Evolutionary conservation across 2,113 vertebrate species (phyloP).

Genomic region (Hippocampus abdominalis): DNA sequence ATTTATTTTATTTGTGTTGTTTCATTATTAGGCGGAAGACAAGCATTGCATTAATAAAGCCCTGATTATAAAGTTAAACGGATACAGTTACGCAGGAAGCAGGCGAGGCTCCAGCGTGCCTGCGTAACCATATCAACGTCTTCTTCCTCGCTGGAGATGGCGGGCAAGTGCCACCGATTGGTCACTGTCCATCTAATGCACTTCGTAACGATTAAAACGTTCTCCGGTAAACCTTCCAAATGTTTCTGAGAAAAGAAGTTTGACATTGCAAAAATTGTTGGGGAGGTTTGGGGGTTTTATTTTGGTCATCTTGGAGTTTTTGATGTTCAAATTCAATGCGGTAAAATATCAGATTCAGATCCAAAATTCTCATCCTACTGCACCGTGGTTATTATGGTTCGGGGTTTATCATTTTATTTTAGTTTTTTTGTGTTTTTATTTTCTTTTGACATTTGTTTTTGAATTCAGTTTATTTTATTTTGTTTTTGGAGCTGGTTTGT

Average conservation of each 20-base stretch:
- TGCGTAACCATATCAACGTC: conserved; percentile 35
- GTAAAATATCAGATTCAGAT: neutral
- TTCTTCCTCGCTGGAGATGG: conserved; percentile 49
- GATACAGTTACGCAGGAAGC: conserved; percentile 69
- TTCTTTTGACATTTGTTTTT: too few relatives aligned
- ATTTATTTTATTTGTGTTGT: conserved; percentile 81
- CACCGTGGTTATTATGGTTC: too few relatives aligned
- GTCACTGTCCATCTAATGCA: conserved; percentile 59
- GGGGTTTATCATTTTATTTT: too few relatives aligned
- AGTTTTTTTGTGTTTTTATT: too few relatives aligned
- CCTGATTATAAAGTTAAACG: conserved; percentile 74
- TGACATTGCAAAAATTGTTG: too few relatives aligned
- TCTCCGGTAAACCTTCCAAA: conserved; percentile 43
- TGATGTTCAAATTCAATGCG: too few relatives aligned
- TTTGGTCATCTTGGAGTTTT: too few relatives aligned
- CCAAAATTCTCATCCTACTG: too few relatives aligned
- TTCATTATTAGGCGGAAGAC: conserved; percentile 77
- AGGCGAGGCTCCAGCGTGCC: conserved; percentile 32
- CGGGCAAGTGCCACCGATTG: conserved; percentile 41
- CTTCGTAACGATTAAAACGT: conserved; percentile 63
- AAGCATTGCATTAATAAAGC: conserved; percentile 77
- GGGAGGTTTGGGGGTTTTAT: too few relatives aligned
- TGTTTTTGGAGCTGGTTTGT: too few relatives aligned
- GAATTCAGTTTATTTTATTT: too few relatives aligned
- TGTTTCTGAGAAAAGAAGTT: neutral